Percentiles rank a stretch among this genome's conserved stretches.
phyloP scores from a whole-genome alignment of 2,888 invertebrate genomes.

The Harpagoxenus sublaevis region DNA sequence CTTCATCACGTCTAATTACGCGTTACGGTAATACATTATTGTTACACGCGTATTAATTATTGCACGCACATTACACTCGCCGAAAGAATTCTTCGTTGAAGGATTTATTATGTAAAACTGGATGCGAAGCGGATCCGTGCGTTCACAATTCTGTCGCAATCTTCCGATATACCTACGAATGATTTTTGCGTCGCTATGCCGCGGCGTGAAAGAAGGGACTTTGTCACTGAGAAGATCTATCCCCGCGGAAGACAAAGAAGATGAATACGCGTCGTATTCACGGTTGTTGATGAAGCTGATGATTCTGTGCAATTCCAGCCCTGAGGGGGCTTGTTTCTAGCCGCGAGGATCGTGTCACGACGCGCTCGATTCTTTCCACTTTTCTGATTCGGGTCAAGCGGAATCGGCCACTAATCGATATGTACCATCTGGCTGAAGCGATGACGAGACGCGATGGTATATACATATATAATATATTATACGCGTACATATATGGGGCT shows the following conservation, averaged over 20 bases:
- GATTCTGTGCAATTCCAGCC: slow-evolving; percentile 53
- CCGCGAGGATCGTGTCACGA: slow-evolving; percentile 50
- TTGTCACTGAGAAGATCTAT: slow-evolving; percentile 15
- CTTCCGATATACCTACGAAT: background rate
- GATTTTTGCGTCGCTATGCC: background rate
- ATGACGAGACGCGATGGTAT: slow-evolving; percentile 35
- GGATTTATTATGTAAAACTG: slow-evolving; percentile 29
- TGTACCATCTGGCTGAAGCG: slow-evolving; percentile 46
- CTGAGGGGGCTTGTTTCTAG: slow-evolving; percentile 46
- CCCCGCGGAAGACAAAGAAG: slow-evolving; percentile 25
- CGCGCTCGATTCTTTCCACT: slow-evolving; percentile 30
- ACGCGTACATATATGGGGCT: background rate
- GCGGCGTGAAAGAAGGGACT: background rate
- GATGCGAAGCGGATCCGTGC: background rate
- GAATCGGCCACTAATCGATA: slow-evolving; percentile 47
- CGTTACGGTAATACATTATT: slow-evolving; percentile 41
- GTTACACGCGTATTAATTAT: slow-evolving; percentile 36
- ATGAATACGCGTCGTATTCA: slow-evolving; percentile 15
- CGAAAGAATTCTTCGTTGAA: slow-evolving; percentile 3
- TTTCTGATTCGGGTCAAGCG: slow-evolving; percentile 48
- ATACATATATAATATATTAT: background rate
- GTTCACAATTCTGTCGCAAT: slow-evolving; percentile 4
- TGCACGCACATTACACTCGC: slow-evolving; percentile 15
- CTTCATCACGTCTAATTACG: slow-evolving; percentile 39
- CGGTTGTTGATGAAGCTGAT: slow-evolving; percentile 30